Conservation (phyloP, 2,888 invertebrate species). For the Phlogophora meticulosa region DNA sequence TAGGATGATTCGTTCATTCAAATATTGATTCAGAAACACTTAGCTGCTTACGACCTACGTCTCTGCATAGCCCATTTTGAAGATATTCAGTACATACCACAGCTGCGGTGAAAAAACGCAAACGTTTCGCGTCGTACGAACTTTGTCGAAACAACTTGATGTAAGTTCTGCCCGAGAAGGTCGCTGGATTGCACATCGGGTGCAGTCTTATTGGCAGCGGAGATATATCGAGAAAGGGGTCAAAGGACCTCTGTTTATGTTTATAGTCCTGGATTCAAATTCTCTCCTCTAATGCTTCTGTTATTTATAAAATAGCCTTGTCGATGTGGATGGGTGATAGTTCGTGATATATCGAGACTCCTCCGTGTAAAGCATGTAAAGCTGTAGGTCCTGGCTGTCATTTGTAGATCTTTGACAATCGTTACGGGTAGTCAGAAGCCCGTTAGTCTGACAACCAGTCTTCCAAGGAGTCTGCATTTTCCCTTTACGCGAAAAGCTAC, state of each 20-base stretch:
- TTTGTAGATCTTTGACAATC: too few species aligned
- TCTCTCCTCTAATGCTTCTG: background rate
- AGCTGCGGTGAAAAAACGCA: conserved; percentile 49
- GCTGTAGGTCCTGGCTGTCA: too few species aligned
- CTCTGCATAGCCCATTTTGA: conserved; percentile 9
- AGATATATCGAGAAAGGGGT: background rate
- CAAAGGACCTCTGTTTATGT: background rate
- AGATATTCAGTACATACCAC: conserved; percentile 30
- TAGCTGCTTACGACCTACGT: conserved; percentile 39
- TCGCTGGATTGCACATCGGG: conserved; percentile 78
- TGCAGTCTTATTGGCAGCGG: conserved; percentile 67
- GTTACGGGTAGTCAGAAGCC: too few species aligned
- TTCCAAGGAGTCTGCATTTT: too few species aligned
- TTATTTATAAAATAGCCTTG: too few species aligned
- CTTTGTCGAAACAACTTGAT: conserved; percentile 72
- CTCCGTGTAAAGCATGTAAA: too few species aligned
- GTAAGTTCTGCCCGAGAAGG: conserved; percentile 78
- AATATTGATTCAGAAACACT: background rate
- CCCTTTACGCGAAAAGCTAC: too few species aligned
- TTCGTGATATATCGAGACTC: too few species aligned
- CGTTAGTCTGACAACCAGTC: too few species aligned
- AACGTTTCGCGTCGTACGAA: conserved; percentile 68
- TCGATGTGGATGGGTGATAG: too few species aligned
- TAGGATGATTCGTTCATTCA: too few species aligned
- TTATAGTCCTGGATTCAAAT: background rate